These are phyloP conservation scores for Bembecia ichneumoniformis DNA, from an alignment of 2,888 invertebrate genomes.

Conservation along the genomic window DNA sequence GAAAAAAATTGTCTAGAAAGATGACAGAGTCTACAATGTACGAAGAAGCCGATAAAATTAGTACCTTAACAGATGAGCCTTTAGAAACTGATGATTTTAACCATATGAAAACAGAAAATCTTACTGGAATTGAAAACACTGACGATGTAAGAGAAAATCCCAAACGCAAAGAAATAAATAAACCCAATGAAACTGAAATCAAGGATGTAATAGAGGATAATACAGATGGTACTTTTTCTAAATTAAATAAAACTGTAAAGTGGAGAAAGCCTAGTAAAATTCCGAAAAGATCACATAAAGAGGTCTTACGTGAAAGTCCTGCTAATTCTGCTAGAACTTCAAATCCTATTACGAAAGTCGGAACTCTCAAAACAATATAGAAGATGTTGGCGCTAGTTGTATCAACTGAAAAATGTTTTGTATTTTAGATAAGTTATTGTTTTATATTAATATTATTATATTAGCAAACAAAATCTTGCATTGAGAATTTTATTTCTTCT, in stretches of 20 bases:
- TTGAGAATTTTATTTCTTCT: background rate
- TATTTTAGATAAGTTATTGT: constrained; percentile 19
- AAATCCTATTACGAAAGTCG: constrained; percentile 2
- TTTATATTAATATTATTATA: constrained; percentile 17
- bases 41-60: background rate
- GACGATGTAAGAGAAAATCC: too few relatives aligned
- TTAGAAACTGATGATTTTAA: too few relatives aligned
- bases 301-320: constrained; percentile 2
- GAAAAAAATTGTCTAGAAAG: background rate
- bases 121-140: too few relatives aligned
- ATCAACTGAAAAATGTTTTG: constrained; percentile 27
- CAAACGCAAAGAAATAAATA: too few relatives aligned
- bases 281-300: constrained; percentile 21
- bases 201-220: too few relatives aligned
- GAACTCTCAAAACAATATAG: constrained; percentile 26
- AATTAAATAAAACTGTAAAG: background rate
- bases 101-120: too few relatives aligned
- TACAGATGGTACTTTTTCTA: background rate
- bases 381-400: constrained; percentile 11
- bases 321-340: background rate
- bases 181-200: too few relatives aligned
- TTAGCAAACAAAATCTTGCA: background rate
- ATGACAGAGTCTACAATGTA: background rate
- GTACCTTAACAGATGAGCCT: too few relatives aligned
- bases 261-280: constrained; percentile 25